Percentiles rank a stretch among this genome's conserved stretches.
phyloP scores from a whole-genome alignment of 2,113 vertebrate species.

The Thryonomys swinderianus region DNA sequence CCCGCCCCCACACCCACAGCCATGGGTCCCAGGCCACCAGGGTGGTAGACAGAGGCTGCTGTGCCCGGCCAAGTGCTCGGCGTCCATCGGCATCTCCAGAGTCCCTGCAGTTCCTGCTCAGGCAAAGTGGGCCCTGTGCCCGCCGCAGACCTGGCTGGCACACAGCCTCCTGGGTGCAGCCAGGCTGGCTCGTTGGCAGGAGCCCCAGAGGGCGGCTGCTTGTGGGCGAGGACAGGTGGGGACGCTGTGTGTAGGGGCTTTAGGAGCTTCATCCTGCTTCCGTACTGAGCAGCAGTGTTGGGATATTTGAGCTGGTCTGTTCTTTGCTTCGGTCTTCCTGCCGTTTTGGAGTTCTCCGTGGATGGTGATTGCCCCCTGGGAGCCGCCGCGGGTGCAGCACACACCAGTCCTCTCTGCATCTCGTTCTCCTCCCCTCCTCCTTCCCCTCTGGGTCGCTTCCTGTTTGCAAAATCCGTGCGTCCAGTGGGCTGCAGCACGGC shows the following conservation, averaged over 20 bases:
- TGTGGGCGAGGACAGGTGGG: background rate
- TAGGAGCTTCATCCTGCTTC: too few relatives aligned
- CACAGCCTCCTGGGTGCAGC: background rate
- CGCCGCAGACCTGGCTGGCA: background rate
- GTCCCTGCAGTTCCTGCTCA: background rate
- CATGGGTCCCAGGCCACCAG: background rate
- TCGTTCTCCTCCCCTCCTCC: background rate
- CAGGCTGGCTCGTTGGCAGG: background rate
- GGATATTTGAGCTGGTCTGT: background rate
- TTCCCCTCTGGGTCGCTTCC: background rate
- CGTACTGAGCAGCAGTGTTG: rapidly evolving
- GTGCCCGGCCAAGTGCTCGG: background rate
- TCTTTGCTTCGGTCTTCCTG: background rate
- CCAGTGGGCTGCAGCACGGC: rapidly evolving
- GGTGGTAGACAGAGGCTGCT: background rate
- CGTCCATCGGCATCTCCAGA: rapidly evolving
- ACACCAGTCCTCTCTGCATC: background rate
- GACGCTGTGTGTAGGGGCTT: rapidly evolving
- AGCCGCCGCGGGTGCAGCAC: background rate
- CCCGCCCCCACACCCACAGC: too few relatives aligned
- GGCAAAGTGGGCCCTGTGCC: background rate
- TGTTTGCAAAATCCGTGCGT: background rate
- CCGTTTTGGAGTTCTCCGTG: background rate
- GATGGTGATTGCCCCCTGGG: background rate
- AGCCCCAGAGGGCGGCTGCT: too few relatives aligned